A percentile compares a stretch with the other conserved stretches of the same genome.
These are phyloP conservation scores for Pelodiscus sinensis DNA, from an alignment of 2,113 vertebrate species.

Conservation along the genomic window DNA sequence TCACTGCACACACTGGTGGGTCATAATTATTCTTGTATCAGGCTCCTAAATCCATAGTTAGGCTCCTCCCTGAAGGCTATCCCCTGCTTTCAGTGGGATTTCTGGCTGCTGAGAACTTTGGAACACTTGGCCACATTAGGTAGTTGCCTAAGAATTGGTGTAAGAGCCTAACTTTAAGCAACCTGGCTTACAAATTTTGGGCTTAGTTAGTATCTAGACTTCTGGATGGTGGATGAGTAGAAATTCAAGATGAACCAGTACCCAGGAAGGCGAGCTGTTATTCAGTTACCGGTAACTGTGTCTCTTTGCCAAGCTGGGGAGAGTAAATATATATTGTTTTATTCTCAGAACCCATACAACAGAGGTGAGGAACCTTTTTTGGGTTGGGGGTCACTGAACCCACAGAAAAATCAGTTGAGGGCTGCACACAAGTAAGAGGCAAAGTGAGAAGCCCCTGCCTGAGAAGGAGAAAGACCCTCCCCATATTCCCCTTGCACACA, in stretches of 20 bases:
- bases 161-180: background rate
- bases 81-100: background rate
- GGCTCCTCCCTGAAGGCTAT: background rate
- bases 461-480: too few species aligned
- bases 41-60: background rate
- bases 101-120: slow-evolving; percentile 1
- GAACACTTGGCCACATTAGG: background rate
- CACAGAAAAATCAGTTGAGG: too few species aligned
- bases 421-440: too few species aligned
- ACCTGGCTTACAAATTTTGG: slow-evolving; percentile 27
- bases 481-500: too few species aligned
- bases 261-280: slow-evolving; percentile 28
- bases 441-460: too few species aligned
- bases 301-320: slow-evolving; percentile 44
- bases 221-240: background rate
- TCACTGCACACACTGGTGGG: background rate
- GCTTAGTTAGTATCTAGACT: background rate
- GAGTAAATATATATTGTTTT: slow-evolving; percentile 58
- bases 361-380: too few species aligned
- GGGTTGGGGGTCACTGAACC: too few species aligned
- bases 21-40: background rate
- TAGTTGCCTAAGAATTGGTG: background rate
- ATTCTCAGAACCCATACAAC: slow-evolving; percentile 40
- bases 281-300: slow-evolving; percentile 15
- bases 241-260: slow-evolving; percentile 6